Percentiles rank a stretch among this genome's conserved stretches.
Evolutionary conservation across 2,797 vertebrate genomes (phyloP).

Genomic region (Bovichtus variegatus): DNA sequence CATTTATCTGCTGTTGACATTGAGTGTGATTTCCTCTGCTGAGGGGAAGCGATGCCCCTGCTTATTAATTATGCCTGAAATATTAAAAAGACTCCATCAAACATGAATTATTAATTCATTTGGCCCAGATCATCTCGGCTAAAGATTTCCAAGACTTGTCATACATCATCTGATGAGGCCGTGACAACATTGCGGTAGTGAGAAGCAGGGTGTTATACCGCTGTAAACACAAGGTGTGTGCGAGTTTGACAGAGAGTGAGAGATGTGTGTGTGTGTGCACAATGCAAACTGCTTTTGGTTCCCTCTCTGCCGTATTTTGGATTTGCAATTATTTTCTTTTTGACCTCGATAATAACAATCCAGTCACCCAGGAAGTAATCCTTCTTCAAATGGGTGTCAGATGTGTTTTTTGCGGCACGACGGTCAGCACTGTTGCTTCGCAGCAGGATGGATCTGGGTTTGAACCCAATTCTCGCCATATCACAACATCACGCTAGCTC

Average conservation of each 20-base stretch:
- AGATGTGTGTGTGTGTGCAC: not conserved
- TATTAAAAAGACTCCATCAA: conserved; percentile 86
- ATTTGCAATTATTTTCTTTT: conserved; percentile 10
- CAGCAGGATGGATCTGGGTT: not conserved
- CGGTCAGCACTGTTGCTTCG: not conserved
- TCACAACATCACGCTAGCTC: no score
- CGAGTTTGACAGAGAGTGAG: conserved; percentile 9
- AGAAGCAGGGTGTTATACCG: conserved; percentile 43
- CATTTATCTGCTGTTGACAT: conserved; percentile 76
- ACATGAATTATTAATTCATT: conserved; percentile 86
- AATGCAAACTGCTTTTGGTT: conserved; percentile 12
- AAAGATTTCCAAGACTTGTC: conserved; percentile 79
- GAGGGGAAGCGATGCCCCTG: conserved; percentile 66
- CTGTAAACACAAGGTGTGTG: conserved; percentile 51
- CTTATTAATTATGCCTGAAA: conserved; percentile 87
- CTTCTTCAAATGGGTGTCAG: not conserved
- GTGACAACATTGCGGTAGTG: conserved; percentile 48
- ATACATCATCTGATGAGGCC: conserved; percentile 76
- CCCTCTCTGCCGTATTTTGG: conserved; percentile 2
- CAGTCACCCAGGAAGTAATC: not conserved
- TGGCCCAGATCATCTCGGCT: conserved; percentile 79
- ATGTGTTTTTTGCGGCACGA: not conserved
- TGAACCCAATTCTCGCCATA: not conserved
- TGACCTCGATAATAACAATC: conserved; percentile 16
- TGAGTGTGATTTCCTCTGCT: conserved; percentile 75